Evolutionary conservation across 2,113 vertebrate genomes (phyloP).

Genomic region (Lynx canadensis): DNA sequence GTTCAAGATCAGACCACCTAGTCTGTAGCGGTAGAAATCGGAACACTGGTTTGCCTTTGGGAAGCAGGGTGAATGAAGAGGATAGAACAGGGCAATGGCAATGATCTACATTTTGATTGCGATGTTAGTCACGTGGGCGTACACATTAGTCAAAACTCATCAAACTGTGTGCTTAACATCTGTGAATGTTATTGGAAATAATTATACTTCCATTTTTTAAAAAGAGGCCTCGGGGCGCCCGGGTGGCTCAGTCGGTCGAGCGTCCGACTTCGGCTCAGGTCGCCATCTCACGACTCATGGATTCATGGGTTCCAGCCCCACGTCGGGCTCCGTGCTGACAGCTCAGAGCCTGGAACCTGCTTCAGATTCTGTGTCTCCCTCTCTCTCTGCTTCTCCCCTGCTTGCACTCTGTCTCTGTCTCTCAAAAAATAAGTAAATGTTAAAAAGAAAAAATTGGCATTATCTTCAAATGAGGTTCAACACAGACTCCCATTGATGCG

Average conservation of each 20-base stretch:
- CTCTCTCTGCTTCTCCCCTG: too few relatives aligned
- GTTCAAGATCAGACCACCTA: not conserved
- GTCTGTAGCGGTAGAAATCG: not conserved
- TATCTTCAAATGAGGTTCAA: not conserved
- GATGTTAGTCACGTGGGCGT: not conserved
- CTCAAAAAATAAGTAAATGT: too few relatives aligned
- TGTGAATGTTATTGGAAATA: not conserved
- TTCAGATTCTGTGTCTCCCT: too few relatives aligned
- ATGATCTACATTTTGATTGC: not conserved
- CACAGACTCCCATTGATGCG: not conserved
- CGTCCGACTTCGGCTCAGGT: too few relatives aligned
- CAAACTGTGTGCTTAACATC: not conserved
- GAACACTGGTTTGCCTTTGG: not conserved
- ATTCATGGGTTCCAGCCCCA: too few relatives aligned
- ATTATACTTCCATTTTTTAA: not conserved
- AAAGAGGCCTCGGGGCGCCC: too few relatives aligned
- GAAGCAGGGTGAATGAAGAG: not conserved
- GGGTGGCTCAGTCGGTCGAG: too few relatives aligned
- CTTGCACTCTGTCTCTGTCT: too few relatives aligned
- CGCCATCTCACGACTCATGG: too few relatives aligned
- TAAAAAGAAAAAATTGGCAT: not conserved
- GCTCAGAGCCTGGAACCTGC: too few relatives aligned
- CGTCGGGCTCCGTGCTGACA: too few relatives aligned
- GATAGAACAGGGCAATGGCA: not conserved
- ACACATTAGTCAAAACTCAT: constrained; percentile 3